Evolutionary conservation across 2,113 vertebrate genomes (phyloP), one percentile per base, ranked within the genome.

Genomic region (Syngnathoides biaculeatus): DNA sequence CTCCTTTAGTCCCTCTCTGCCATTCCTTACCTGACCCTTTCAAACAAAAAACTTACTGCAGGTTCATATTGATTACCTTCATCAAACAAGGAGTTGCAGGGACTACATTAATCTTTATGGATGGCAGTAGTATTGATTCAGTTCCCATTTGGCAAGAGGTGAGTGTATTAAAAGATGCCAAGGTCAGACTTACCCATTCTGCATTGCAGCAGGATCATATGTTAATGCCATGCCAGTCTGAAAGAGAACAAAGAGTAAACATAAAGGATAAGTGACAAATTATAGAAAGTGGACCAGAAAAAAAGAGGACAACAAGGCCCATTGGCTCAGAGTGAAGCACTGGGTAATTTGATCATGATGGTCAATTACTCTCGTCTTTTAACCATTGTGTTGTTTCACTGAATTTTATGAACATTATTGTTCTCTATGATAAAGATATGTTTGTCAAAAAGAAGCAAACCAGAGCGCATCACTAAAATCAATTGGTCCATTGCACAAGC

Each of bases 171-270:
- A 59, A 15, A 26, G 73, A 68, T 78, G 81, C 76, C 71, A 83
- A 67, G 67, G 27, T 69, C 27, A 26, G 43, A 52, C 59, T 95
- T 93, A 98, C 96, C 96, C 96, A 75, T 98, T 98, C 92, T 98
- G 96, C 92, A 98, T 94, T 90, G 95, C 94, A 83, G 95, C 93
- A 68, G 96, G 95, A 83, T 98, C 96, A 2, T 98, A 97, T 80
- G 96, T 95, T 91, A 98, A 91, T 89, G 96, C 93, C 95, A 98
- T 95, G 86, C 95, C 95, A 89, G 94, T 94, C 96, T 98, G 93
- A 61, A 91, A 79, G 82, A 87, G 78, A 85, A 69, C 39, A 85
- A 86, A 68, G 64, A 81, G 61, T 9, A 64, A 73, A 38, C 22
- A 67, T 26, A 77, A 1, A 66, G 15, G 50, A 67, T 79, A 64